Evolutionary conservation across 2,113 vertebrate genomes (phyloP).

Genomic region (Gorsachius goisagi): DNA sequence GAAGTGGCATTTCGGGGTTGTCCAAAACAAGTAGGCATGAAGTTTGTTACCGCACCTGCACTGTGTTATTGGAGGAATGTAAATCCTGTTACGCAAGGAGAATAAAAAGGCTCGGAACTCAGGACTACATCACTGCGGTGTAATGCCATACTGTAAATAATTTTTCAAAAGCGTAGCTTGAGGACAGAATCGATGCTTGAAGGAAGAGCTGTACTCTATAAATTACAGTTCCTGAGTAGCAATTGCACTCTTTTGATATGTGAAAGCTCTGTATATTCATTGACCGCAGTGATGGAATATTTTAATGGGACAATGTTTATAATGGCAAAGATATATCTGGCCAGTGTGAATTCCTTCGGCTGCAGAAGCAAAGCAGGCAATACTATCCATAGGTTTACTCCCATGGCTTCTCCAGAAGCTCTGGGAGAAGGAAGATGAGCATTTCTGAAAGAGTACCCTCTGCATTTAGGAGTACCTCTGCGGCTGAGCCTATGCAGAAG

Average conservation of each 20-base stretch:
- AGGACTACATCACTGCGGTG: not conserved
- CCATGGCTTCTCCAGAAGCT: not conserved
- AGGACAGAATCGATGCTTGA: not conserved
- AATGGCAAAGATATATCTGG: not conserved
- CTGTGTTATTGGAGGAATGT: not conserved
- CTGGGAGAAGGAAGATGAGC: not conserved
- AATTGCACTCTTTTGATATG: not conserved
- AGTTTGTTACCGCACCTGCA: not conserved
- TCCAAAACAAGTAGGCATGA: not conserved
- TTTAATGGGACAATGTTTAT: not conserved
- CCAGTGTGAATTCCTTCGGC: not conserved
- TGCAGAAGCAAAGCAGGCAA: not conserved
- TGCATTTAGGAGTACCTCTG: not conserved
- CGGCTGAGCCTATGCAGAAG: not conserved
- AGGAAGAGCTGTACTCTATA: not conserved
- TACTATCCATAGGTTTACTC: not conserved
- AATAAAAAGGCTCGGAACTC: not conserved
- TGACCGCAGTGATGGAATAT: not conserved
- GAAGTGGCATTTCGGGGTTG: not conserved
- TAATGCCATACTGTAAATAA: not conserved
- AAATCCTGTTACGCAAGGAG: not conserved
- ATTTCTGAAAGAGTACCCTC: not conserved
- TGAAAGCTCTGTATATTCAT: not conserved
- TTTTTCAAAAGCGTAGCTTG: not conserved
- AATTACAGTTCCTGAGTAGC: not conserved